These are phyloP conservation scores for Tanypteryx hageni DNA, from an alignment of 2,888 invertebrate species.

Conservation along the genomic window DNA sequence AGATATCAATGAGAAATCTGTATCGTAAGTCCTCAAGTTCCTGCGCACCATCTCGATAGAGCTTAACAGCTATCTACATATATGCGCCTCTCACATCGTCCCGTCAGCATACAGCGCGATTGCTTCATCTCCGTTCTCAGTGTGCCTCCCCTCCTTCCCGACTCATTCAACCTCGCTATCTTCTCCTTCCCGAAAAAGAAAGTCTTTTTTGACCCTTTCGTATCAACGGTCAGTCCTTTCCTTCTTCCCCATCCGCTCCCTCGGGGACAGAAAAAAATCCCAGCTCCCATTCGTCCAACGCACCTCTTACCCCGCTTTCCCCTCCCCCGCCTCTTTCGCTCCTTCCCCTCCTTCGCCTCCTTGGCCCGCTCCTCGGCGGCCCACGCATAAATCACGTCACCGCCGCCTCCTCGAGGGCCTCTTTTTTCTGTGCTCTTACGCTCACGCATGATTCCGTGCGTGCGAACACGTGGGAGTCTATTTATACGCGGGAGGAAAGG, in stretches of 20 bases:
- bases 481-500: background rate
- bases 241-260: background rate
- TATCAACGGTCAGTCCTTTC: constrained; percentile 14
- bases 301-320: background rate
- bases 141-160: too few relatives aligned
- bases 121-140: background rate
- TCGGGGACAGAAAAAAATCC: background rate
- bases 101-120: background rate
- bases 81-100: background rate
- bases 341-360: background rate
- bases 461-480: constrained; percentile 27
- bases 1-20: too few relatives aligned
- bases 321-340: background rate
- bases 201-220: background rate
- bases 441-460: constrained; percentile 29
- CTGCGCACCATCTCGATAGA: too few relatives aligned
- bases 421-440: background rate
- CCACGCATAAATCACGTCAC: constrained; percentile 29
- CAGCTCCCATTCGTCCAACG: background rate
- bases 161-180: background rate
- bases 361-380: background rate
- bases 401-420: background rate
- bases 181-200: background rate
- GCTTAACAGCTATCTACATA: background rate
- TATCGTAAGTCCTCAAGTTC: too few relatives aligned